Evolutionary conservation across 2,797 vertebrate species (phyloP).

Genomic region (Lepus townsendii): DNA sequence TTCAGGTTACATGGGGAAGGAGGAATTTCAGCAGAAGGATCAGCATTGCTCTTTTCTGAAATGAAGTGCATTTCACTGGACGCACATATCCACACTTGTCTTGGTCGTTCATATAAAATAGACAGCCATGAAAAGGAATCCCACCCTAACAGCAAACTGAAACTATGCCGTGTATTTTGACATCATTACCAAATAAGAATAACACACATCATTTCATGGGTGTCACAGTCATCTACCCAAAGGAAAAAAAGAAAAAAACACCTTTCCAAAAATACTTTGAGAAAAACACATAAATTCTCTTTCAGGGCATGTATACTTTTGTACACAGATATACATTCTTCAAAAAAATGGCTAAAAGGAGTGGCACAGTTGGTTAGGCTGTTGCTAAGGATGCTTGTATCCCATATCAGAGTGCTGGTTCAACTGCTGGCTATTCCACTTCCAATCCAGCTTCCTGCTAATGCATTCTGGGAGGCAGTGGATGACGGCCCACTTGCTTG

Average conservation of each 20-base stretch:
- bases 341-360: constrained; percentile 8
- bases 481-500: no score
- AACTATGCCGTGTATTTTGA: constrained; percentile 11
- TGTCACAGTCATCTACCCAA: neutral
- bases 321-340: neutral
- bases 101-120: neutral
- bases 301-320: neutral
- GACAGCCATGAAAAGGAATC: neutral
- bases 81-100: neutral
- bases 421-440: no score
- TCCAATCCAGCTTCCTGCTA: no score
- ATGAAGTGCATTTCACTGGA: neutral
- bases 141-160: constrained; percentile 15
- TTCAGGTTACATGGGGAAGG: neutral
- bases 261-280: neutral
- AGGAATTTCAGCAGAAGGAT: neutral
- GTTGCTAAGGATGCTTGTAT: no score
- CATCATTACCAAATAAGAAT: constrained; percentile 44
- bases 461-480: no score
- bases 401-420: no score
- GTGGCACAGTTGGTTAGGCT: no score
- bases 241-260: neutral
- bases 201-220: constrained; percentile 18
- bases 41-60: constrained; percentile 3
- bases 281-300: neutral